Evolutionary conservation across 2,113 vertebrate species (phyloP), one percentile per base, ranked within the genome.

Genomic region (Sinocyclocheilus grahami): DNA sequence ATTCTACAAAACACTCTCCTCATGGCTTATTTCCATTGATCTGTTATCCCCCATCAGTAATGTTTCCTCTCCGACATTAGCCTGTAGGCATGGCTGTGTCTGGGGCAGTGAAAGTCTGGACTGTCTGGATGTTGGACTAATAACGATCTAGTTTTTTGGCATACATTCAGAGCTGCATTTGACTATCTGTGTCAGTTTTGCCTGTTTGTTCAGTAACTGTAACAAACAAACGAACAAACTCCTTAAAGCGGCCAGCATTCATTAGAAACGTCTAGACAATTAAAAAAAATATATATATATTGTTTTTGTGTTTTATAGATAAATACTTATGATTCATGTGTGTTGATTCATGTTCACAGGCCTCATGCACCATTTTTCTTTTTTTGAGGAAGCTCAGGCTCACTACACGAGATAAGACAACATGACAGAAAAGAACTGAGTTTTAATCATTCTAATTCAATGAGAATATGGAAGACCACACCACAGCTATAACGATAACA

Each of bases 121-220:
- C 60, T 67, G 72, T 53, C 74, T 51, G 55, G 46, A 48, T 85
- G 75, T 91, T 83, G 27, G 86, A 65, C 85, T 80, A 75, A 80
- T 84, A 86, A 78, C 92, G 90, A 92, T 94, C 91, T 92, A 88
- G 91, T 91, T 92, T 87, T 77, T 37, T 85, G 51, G 22, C 74
- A 48, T 53, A 42, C 42, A 67, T 48, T 67, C 14, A 67, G 39
- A 30, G 14, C 63, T 20, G 39, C 37, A 48, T 81, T 81, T 30
- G 2, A 22, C 4, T 22, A 33, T 62, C 20, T 9, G 3, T 39
- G 5, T 24, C 8, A 14, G 39, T 63, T 46, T 42, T 48, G 11
- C 14, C 48, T 77, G 55, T 80, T 80, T 39, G 37, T 62, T 80
- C 11, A 80, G 11, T 62, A 13, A 6, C 9, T 24, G 16, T 14